phyloP scores from a whole-genome alignment of 1,140 invertebrate species.

The Diachasma alloeum region DNA sequence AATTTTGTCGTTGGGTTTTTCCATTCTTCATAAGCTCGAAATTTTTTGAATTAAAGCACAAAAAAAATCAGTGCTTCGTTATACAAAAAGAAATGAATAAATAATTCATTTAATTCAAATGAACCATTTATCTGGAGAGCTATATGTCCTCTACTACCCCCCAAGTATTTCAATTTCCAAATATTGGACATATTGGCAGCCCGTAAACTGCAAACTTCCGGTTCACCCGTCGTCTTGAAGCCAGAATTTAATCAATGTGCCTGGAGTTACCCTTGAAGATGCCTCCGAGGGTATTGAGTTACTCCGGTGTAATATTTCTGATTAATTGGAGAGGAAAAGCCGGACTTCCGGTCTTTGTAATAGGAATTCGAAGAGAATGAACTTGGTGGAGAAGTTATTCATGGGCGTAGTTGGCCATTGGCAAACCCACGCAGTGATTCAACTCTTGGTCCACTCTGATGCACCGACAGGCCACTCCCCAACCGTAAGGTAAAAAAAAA shows the following conservation, averaged over 20 bases:
- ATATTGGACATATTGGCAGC: not conserved
- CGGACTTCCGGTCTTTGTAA: not conserved
- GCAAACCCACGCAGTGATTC: constrained; percentile 6
- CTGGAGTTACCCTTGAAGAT: not conserved
- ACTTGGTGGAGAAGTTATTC: not conserved
- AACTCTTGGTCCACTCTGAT: not conserved
- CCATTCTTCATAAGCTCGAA: too few relatives aligned
- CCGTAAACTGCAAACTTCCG: constrained; percentile 36
- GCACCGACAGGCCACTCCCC: not conserved
- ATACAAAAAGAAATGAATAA: too few relatives aligned
- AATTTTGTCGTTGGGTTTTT: too few relatives aligned
- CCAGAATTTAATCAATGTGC: constrained; percentile 34
- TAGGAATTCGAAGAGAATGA: not conserved
- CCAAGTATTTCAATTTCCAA: not conserved
- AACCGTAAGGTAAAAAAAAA: not conserved
- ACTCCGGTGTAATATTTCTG: constrained; percentile 44
- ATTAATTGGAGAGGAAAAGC: constrained; percentile 30
- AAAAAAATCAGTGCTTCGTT: too few relatives aligned
- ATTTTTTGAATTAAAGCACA: too few relatives aligned
- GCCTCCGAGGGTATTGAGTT: constrained; percentile 3
- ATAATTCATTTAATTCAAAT: not conserved
- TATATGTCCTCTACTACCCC: not conserved
- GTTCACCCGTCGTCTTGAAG: not conserved
- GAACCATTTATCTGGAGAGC: not conserved
- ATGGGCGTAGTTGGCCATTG: not conserved